Evolutionary conservation across 2,113 vertebrate genomes (phyloP), one percentile per base, ranked within the genome.

Genomic region (Propithecus coquereli): DNA sequence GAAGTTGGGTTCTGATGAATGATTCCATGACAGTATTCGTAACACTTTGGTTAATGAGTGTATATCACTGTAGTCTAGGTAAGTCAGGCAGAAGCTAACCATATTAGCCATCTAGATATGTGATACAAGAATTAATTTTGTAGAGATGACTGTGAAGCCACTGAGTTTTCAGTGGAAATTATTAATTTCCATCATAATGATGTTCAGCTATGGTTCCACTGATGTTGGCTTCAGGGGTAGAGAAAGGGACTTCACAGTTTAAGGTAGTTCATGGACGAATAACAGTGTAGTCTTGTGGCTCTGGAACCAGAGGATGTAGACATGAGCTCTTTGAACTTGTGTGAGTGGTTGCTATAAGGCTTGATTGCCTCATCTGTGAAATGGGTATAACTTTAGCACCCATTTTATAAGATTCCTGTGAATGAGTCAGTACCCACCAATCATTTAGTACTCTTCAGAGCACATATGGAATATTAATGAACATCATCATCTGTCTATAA

Each of bases 341-440:
- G 8, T 4, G 3, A 45, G 18, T 73, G 4, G 32, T 25, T 57
- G 8, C 20, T 63, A 32, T 92, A 43, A 82, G 50, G 59, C 37
- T 59, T 30, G 2, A 7, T 45, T 71, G 43, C 13, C 32, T 70
- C 65, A 47, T 52, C 18, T 79, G 66, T 84, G 45, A 76, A 86
- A 43, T 91, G 79, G 70, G 37, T 11, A 0, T 79, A 50, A 7
- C 7, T 2, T 37, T 13, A 88, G 20, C 22, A 17, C 8, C 12
- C 30, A 20, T 16, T n/a, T 66, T 16, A 37, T 40, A 30, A 79
- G 8, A 1, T 68, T 40, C 47, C 52, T 18, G 4, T 25, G 40
- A 66, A 17, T 47, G 47, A 61, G 8, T 17, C 9, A 10, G 0
- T 43, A 0, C 4, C 22, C 13, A 6, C 47, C 13, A 32, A 6